phyloP scores from a whole-genome alignment of 2,113 vertebrate species.

The Amphiprion ocellaris region DNA sequence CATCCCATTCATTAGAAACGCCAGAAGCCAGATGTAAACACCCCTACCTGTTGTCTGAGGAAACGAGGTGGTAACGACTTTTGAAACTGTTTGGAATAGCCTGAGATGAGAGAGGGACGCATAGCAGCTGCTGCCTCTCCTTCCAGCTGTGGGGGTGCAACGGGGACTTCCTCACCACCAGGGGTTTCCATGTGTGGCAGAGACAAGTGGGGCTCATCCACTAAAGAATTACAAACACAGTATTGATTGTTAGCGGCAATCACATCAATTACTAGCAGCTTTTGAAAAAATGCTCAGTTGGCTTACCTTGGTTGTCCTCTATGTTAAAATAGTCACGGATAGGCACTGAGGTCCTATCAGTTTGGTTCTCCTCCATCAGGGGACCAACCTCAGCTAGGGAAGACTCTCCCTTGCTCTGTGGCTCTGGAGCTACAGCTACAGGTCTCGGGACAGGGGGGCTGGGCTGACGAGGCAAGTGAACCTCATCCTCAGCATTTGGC shows the following conservation, averaged over 20 bases:
- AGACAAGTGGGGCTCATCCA: constrained; percentile 79
- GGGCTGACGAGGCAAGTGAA: constrained; percentile 70
- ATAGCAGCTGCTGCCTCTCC: constrained; percentile 89
- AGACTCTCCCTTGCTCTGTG: constrained; percentile 73
- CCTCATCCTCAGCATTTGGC: constrained; percentile 71
- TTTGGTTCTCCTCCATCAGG: constrained; percentile 82
- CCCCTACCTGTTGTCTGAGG: constrained; percentile 94
- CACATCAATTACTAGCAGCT: background rate
- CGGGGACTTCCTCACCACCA: constrained; percentile 72
- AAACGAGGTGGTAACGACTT: constrained; percentile 97
- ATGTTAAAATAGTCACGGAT: constrained; percentile 82
- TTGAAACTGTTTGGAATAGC: constrained; percentile 99
- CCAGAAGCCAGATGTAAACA: background rate
- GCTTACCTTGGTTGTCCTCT: constrained; percentile 81
- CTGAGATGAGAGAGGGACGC: constrained; percentile 92
- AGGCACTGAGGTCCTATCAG: constrained; percentile 80
- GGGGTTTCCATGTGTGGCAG: constrained; percentile 78
- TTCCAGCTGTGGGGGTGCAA: constrained; percentile 86
- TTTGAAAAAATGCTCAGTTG: background rate
- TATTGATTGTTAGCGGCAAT: background rate
- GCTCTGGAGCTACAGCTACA: constrained; percentile 52
- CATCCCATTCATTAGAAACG: background rate
- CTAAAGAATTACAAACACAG: constrained; percentile 52
- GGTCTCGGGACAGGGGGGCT: constrained; percentile 75
- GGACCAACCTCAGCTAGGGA: constrained; percentile 69